A percentile compares a stretch with the other conserved stretches of the same genome.
These are phyloP conservation scores for Drosophila carrolli DNA, from an alignment of 1,140 invertebrate species.

Conservation along the genomic window DNA sequence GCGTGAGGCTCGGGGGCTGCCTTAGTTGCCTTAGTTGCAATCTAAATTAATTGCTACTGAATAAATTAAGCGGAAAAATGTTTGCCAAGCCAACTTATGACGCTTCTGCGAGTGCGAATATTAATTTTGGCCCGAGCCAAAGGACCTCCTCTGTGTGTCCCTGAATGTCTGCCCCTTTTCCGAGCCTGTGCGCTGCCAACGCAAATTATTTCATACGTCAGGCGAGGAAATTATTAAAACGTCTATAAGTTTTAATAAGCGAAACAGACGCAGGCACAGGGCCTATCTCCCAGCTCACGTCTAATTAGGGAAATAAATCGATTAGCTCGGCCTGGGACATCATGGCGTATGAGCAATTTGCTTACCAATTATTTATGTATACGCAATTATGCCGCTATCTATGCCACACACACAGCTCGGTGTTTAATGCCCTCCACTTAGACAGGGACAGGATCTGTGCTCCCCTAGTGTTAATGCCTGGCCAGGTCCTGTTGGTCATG, in stretches of 20 bases:
- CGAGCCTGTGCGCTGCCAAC: conserved; percentile 45
- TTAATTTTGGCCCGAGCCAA: conserved; percentile 54
- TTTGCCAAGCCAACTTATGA: conserved; percentile 77
- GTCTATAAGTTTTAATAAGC: conserved; percentile 69
- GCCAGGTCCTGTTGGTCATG: conserved; percentile 16
- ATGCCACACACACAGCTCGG: not conserved
- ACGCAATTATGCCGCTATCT: conserved; percentile 52
- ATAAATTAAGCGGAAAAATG: conserved; percentile 82
- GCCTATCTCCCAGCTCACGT: conserved; percentile 16
- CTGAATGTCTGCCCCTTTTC: not conserved
- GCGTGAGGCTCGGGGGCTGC: conserved; percentile 27
- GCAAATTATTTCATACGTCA: conserved; percentile 78
- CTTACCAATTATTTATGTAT: conserved; percentile 61
- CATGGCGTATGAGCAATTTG: conserved; percentile 55
- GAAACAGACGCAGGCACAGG: conserved; percentile 5
- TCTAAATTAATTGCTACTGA: conserved; percentile 82
- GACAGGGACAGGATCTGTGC: not conserved
- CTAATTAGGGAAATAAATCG: conserved; percentile 75
- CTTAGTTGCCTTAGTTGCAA: conserved; percentile 68
- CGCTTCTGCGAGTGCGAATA: conserved; percentile 75
- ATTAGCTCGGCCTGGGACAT: conserved; percentile 55
- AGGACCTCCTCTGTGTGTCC: conserved; percentile 8
- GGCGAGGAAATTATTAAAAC: conserved; percentile 73
- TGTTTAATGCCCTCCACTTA: conserved; percentile 6
- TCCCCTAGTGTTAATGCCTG: conserved; percentile 23